Evolutionary conservation across 2,797 vertebrate genomes (phyloP).

Genomic region (Scolopax bukidnonensis): DNA sequence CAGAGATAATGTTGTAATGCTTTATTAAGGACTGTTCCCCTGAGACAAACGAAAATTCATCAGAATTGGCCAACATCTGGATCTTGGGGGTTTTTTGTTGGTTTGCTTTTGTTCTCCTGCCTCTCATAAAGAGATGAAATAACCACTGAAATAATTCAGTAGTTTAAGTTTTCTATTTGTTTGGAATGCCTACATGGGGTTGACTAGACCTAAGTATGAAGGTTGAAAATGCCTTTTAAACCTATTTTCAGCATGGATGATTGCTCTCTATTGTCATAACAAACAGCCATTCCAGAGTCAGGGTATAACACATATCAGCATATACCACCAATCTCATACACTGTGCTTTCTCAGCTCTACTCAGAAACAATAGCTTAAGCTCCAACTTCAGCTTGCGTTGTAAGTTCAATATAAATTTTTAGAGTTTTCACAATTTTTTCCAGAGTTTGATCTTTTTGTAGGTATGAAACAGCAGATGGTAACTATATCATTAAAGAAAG

Average conservation of each 20-base stretch:
- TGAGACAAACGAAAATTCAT: not conserved
- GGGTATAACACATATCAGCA: not conserved
- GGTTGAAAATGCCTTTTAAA: not conserved
- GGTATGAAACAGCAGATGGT: not conserved
- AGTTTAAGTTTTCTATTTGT: not conserved
- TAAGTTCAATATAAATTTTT: not conserved
- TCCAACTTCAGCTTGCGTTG: not conserved
- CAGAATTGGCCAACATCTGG: not conserved
- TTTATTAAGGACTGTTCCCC: not conserved
- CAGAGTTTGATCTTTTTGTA: not conserved
- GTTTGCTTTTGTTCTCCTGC: not conserved
- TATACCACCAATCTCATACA: not conserved
- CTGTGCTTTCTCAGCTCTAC: not conserved
- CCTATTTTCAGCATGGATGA: not conserved
- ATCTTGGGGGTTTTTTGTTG: fast-evolving
- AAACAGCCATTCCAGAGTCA: not conserved
- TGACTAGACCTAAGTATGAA: not conserved
- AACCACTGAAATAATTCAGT: not conserved
- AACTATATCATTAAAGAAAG: not conserved
- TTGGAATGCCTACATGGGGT: not conserved
- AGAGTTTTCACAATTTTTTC: not conserved
- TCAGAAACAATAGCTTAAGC: not conserved
- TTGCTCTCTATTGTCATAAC: not conserved
- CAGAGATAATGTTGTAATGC: not conserved
- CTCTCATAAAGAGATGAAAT: not conserved